Conservation (phyloP, 2,113 vertebrate genomes). For the rat (Rattus norvegicus) region DNA sequence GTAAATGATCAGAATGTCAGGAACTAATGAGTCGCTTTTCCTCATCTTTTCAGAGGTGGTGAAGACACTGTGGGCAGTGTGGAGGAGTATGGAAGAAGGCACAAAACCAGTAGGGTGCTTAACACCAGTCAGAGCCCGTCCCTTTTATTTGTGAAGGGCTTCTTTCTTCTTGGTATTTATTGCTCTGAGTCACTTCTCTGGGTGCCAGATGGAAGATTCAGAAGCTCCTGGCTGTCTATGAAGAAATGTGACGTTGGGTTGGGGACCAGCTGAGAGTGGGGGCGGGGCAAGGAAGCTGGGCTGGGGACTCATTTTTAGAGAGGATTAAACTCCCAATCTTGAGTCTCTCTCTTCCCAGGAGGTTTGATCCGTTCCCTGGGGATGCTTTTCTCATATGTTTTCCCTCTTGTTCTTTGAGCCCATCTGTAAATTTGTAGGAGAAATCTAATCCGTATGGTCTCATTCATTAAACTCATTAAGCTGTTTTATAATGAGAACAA, state of each 20-base stretch:
- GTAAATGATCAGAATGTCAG: slow-evolving; percentile 6
- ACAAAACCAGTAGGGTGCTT: not conserved
- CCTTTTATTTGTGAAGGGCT: slow-evolving; percentile 56
- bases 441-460: slow-evolving; percentile 70
- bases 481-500: slow-evolving; percentile 67
- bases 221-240: slow-evolving; percentile 54
- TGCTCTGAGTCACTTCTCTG: slow-evolving; percentile 72
- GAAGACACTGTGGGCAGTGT: not conserved
- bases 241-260: slow-evolving; percentile 28
- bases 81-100: not conserved
- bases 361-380: slow-evolving; percentile 43
- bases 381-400: slow-evolving; percentile 56
- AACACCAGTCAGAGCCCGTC: slow-evolving; percentile 5
- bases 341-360: not conserved
- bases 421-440: slow-evolving; percentile 71
- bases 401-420: slow-evolving; percentile 67
- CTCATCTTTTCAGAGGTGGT: not conserved
- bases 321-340: not conserved
- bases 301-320: slow-evolving; percentile 16
- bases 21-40: not conserved
- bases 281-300: not conserved
- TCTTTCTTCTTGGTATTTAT: slow-evolving; percentile 69
- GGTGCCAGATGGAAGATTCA: slow-evolving; percentile 59
- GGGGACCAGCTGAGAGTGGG: not conserved
- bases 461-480: slow-evolving; percentile 75